A percentile compares a stretch with the other conserved stretches of the same genome.
These are phyloP conservation scores for Rhincodon typus DNA, from an alignment of 2,797 vertebrate genomes.

Conservation along the genomic window DNA sequence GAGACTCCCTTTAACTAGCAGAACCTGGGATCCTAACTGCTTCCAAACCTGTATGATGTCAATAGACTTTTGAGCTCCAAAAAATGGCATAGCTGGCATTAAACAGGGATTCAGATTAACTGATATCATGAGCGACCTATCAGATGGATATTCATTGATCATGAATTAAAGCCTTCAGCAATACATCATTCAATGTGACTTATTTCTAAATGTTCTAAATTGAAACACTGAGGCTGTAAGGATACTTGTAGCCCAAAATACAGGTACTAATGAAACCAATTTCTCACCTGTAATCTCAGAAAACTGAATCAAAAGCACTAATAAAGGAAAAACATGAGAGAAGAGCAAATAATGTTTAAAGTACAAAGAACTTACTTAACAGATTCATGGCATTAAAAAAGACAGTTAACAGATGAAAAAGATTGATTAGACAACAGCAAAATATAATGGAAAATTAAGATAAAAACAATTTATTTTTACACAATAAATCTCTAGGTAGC, in stretches of 20 bases:
- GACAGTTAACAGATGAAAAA: background rate
- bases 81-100: background rate
- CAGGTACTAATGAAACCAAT: background rate
- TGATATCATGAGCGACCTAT: background rate
- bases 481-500: too few relatives aligned
- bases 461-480: too few relatives aligned
- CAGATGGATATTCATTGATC: background rate
- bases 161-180: background rate
- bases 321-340: background rate
- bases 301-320: background rate
- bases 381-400: background rate
- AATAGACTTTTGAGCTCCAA: background rate
- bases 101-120: background rate
- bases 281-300: background rate
- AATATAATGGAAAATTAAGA: too few relatives aligned
- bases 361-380: background rate
- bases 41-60: background rate
- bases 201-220: background rate
- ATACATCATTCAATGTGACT: background rate
- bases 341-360: background rate
- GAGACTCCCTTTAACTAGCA: background rate
- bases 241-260: background rate
- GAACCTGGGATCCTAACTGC: background rate
- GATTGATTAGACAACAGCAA: too few relatives aligned
- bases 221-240: background rate